A percentile compares a stretch with the other conserved stretches of the same genome.
These are phyloP conservation scores for Parus major DNA, from an alignment of 2,113 vertebrate genomes.

Conservation along the genomic window DNA sequence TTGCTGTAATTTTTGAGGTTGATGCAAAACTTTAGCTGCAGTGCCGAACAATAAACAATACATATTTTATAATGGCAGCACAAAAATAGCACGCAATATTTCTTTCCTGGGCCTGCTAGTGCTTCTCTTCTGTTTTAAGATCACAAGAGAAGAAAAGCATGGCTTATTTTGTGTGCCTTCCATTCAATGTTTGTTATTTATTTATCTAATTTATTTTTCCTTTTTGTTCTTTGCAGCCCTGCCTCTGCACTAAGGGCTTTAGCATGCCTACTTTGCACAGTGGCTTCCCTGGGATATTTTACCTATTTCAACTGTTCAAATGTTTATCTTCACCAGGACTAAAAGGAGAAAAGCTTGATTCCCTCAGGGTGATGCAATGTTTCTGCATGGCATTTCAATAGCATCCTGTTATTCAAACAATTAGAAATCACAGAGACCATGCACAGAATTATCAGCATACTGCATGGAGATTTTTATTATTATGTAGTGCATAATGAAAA, in stretches of 20 bases:
- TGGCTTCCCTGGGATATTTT: constrained; percentile 33
- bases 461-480: constrained; percentile 46
- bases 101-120: constrained; percentile 43
- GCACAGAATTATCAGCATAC: constrained; percentile 29
- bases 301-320: constrained; percentile 40
- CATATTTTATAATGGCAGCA: constrained; percentile 65
- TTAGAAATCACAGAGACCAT: constrained; percentile 49
- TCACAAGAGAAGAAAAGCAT: constrained; percentile 54
- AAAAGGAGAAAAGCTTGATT: constrained; percentile 48
- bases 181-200: background rate
- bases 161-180: background rate
- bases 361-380: constrained; percentile 35
- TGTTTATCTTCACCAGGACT: constrained; percentile 56
- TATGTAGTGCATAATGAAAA: constrained; percentile 58
- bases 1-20: constrained; percentile 60
- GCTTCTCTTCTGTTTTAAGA: constrained; percentile 59
- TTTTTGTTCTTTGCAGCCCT: constrained; percentile 14
- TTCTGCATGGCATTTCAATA: constrained; percentile 53
- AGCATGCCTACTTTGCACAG: background rate
- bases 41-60: constrained; percentile 65
- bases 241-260: background rate
- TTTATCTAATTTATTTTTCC: constrained; percentile 23
- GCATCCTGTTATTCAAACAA: constrained; percentile 61
- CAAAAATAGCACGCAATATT: constrained; percentile 71
- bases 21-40: constrained; percentile 68